These are phyloP conservation scores for Amorpha juglandis DNA, from an alignment of 2,888 invertebrate species.

Conservation along the genomic window DNA sequence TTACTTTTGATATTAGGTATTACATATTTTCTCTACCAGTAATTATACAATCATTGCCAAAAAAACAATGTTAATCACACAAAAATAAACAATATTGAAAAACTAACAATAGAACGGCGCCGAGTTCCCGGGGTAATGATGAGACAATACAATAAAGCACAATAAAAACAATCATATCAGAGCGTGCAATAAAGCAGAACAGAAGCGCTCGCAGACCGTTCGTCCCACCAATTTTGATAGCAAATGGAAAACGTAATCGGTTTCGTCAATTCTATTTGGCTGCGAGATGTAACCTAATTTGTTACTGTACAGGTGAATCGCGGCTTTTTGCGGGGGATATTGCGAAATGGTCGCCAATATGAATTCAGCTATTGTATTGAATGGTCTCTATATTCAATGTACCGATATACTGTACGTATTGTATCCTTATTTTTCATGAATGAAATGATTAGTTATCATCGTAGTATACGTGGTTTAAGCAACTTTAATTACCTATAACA, in stretches of 20 bases:
- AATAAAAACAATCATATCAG: constrained; percentile 27
- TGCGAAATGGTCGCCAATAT: constrained; percentile 21
- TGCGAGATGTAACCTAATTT: constrained; percentile 66
- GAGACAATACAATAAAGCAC: constrained; percentile 25
- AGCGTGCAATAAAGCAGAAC: constrained; percentile 25
- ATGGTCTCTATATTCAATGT: neutral
- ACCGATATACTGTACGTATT: too few relatives aligned
- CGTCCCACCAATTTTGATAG: constrained; percentile 74
- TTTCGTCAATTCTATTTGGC: constrained; percentile 75
- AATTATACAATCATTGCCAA: too few relatives aligned
- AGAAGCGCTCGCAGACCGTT: constrained; percentile 32
- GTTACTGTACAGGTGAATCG: constrained; percentile 56
- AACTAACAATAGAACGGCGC: neutral
- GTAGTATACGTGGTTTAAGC: too few relatives aligned
- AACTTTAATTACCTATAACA: too few relatives aligned
- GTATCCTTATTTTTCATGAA: too few relatives aligned
- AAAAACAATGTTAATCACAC: neutral
- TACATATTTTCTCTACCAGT: too few relatives aligned
- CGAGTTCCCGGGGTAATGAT: constrained; percentile 22
- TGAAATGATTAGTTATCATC: too few relatives aligned
- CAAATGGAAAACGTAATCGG: constrained; percentile 80
- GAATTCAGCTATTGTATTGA: constrained; percentile 18
- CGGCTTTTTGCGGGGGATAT: constrained; percentile 27
- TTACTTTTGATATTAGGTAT: too few relatives aligned
- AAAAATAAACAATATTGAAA: neutral